Conservation (phyloP, 2,888 invertebrate species). For the Tetranychus truncatus region DNA sequence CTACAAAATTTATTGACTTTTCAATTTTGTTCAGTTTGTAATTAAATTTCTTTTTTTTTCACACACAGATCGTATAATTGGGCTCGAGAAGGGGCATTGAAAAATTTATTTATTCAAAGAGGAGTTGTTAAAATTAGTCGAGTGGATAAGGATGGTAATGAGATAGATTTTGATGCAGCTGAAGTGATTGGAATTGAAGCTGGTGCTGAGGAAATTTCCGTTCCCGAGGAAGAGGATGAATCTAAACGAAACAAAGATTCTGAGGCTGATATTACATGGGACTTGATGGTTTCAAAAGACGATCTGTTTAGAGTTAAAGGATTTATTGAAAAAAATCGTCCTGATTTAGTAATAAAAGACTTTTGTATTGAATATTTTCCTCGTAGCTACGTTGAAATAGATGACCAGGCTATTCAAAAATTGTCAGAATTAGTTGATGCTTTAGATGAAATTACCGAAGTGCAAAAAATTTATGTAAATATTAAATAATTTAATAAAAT, state of each 20-base stretch:
- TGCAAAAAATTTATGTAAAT: constrained; percentile 34
- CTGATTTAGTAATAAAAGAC: constrained; percentile 23
- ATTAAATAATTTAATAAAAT: constrained; percentile 16
- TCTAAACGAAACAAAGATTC: neutral
- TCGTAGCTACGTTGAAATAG: constrained; percentile 35
- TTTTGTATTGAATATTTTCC: constrained; percentile 39
- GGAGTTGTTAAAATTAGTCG: constrained; percentile 41
- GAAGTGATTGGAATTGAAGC: constrained; percentile 48
- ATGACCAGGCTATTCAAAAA: constrained; percentile 36
- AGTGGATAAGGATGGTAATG: constrained; percentile 16
- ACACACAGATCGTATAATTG: constrained; percentile 15
- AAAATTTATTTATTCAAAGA: constrained; percentile 41
- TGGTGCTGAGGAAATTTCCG: constrained; percentile 47
- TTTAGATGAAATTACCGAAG: constrained; percentile 41
- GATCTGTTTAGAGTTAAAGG: constrained; percentile 34
- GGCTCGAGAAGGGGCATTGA: constrained; percentile 23
- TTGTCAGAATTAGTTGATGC: constrained; percentile 39
- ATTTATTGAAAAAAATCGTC: constrained; percentile 34
- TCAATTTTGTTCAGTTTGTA: neutral
- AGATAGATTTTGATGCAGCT: constrained; percentile 39
- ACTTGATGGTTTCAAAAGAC: neutral
- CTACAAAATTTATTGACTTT: neutral
- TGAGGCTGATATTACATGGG: constrained; percentile 4
- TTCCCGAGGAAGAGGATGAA: constrained; percentile 18
- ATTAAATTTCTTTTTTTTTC: neutral